phyloP scores from a whole-genome alignment of 2,797 vertebrate genomes.

The Hoplostethus mediterraneus region DNA sequence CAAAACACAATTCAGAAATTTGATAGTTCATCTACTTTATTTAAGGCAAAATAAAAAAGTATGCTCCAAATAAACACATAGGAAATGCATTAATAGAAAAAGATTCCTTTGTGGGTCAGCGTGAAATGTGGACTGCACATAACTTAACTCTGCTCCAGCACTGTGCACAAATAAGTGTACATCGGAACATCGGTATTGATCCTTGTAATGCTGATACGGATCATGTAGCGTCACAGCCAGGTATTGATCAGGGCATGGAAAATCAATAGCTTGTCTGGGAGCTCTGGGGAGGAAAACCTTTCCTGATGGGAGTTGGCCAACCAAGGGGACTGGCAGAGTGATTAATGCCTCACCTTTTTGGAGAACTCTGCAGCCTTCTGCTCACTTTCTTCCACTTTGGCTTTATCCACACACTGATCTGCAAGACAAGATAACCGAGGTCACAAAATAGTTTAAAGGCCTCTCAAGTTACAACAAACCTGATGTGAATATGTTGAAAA shows the following conservation, averaged over 20 bases:
- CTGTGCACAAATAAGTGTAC: conserved; percentile 77
- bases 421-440: conserved; percentile 60
- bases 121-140: conserved; percentile 55
- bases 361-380: conserved; percentile 95
- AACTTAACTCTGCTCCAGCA: conserved; percentile 62
- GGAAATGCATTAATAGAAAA: not conserved
- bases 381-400: conserved; percentile 97
- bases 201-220: conserved; percentile 84
- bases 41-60: not conserved
- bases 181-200: conserved; percentile 80
- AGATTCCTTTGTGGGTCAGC: not conserved
- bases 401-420: conserved; percentile 97
- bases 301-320: conserved; percentile 73
- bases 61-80: not conserved
- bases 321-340: conserved; percentile 64
- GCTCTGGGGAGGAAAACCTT: conserved; percentile 72
- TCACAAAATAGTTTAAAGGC: conserved; percentile 25
- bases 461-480: not conserved
- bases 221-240: conserved; percentile 85
- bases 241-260: conserved; percentile 82
- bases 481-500: conserved; percentile 18
- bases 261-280: conserved; percentile 84
- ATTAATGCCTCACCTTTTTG: conserved; percentile 91
- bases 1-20: not conserved
- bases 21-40: not conserved